A percentile compares a stretch with the other conserved stretches of the same genome.
Evolutionary conservation across 1,140 invertebrate genomes (phyloP).

Genomic region (Pachypsylla venusta): DNA sequence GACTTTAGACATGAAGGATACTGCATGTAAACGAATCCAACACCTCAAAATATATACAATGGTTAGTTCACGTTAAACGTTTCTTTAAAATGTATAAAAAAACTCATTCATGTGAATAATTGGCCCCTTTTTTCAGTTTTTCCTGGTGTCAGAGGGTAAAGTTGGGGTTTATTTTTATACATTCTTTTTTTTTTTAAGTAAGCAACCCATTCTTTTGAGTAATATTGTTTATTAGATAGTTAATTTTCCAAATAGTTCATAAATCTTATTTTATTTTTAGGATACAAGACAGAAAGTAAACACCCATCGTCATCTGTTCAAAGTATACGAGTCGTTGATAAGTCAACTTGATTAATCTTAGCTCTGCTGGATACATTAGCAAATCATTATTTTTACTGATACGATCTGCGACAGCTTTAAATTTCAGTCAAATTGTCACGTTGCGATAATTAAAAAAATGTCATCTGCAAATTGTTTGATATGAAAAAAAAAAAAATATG

Average conservation of each 20-base stretch:
- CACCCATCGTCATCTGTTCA: not conserved
- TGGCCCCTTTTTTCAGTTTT: conserved; percentile 3
- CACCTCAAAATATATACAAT: not conserved
- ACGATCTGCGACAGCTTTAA: no score
- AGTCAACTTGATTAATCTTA: no score
- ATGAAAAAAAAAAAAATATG: no score
- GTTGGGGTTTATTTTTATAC: no score
- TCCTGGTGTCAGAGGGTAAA: not conserved
- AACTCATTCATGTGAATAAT: conserved; percentile 3
- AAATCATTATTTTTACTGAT: no score
- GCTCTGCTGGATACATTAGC: no score
- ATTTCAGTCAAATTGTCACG: no score
- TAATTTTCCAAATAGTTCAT: conserved; percentile 7
- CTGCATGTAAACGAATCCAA: no score
- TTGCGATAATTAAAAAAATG: no score
- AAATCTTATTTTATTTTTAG: not conserved
- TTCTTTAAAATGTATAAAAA: not conserved
- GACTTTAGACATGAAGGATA: no score
- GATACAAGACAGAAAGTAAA: conserved; percentile 3
- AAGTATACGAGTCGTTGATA: no score
- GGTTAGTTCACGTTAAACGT: conserved; percentile 1
- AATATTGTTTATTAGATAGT: conserved; percentile 7
- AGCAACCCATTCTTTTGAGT: conserved; percentile 5
- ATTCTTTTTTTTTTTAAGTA: not conserved
- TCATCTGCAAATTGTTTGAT: no score